Base-by-base conservation (phyloP, 2,888 invertebrate species). In the Sabatieria punctata region DNA sequence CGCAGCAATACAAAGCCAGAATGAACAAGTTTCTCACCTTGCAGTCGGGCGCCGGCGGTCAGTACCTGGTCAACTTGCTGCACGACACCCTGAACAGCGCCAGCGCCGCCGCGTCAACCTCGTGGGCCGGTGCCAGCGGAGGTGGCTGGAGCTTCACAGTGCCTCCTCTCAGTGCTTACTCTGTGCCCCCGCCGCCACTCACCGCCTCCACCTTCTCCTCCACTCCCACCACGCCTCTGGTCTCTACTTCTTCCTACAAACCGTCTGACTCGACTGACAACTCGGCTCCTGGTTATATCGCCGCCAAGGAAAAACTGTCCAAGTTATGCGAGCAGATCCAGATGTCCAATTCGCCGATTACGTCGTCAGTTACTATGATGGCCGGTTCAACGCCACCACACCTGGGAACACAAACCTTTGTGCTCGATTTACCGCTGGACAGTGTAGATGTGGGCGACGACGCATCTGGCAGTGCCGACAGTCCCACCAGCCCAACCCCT, bases 291-390 rank as follows among this genome's bases (percentile, higher is more conserved):
- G 18, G 23, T 22, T 23, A 35, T n/a, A n/a, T 22, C 15, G 33
- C 41, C 11, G 45, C 45, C n/a, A 45, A 45, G 19, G 15, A 45
- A 13, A 22, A 40, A 6, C 45, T 45, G 38, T 45, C 24, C n/a
- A 37, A 45, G 18, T 22, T 45, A 6, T 37, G 37, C 26, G 45
- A 45, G 13, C 43, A 35, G 27, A 11, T 43, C 19, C 19, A 43
- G n/a, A 19, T 30, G 42, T 27, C 42, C 6, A 36, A 11, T 19
- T 13, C 19, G 8, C 6, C 21, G 15, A 23, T n/a, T 6, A 15
- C 24, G 41, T 11, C 41, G 23, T 22, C n/a, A 23, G 15, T 11
- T 11, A 23, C 4, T 22, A 22, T 38, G 11, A 8, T n/a, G 18
- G 19, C 33, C 11, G 11, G 11, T 11, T 15, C 33, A 11, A 11